These are phyloP conservation scores for Zonotrichia leucophrys DNA, from an alignment of 2,113 vertebrate species.

Conservation along the genomic window DNA sequence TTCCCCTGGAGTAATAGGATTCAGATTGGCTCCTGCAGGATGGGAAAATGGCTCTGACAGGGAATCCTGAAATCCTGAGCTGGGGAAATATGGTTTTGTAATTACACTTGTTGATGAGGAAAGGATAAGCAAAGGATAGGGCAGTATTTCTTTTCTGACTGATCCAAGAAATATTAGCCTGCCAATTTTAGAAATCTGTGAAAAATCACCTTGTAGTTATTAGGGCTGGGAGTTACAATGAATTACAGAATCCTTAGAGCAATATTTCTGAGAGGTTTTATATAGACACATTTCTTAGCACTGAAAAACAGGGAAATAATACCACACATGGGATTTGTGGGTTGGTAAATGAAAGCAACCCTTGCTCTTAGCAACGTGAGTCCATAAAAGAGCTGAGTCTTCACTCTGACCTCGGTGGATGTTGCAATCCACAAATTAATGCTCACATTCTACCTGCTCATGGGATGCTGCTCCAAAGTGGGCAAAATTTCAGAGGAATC, in stretches of 20 bases:
- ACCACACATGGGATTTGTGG: slow-evolving; percentile 34
- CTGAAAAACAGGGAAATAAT: slow-evolving; percentile 48
- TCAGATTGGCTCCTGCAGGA: slow-evolving; percentile 19
- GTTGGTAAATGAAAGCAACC: slow-evolving; percentile 40
- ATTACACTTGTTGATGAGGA: slow-evolving; percentile 49
- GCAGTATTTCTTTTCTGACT: not conserved
- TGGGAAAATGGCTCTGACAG: slow-evolving; percentile 27
- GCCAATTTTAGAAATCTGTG: slow-evolving; percentile 37
- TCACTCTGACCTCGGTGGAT: not conserved
- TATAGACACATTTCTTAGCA: slow-evolving; percentile 33
- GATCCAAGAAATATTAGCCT: slow-evolving; percentile 32
- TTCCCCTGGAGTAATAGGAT: not conserved
- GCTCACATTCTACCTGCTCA: not conserved
- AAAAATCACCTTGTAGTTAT: slow-evolving; percentile 54
- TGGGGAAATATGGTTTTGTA: slow-evolving; percentile 30
- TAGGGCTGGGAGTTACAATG: slow-evolving; percentile 22
- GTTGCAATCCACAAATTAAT: not conserved
- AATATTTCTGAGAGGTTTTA: slow-evolving; percentile 48
- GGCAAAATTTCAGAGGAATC: not conserved
- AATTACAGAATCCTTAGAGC: slow-evolving; percentile 31
- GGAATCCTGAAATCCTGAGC: not conserved
- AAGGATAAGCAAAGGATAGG: slow-evolving; percentile 27
- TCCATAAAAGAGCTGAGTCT: not conserved
- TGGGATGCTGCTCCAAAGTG: not conserved
- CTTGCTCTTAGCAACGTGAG: slow-evolving; percentile 20